Conservation (phyloP, 2,113 vertebrate genomes). For the Xiphophorus hellerii region DNA sequence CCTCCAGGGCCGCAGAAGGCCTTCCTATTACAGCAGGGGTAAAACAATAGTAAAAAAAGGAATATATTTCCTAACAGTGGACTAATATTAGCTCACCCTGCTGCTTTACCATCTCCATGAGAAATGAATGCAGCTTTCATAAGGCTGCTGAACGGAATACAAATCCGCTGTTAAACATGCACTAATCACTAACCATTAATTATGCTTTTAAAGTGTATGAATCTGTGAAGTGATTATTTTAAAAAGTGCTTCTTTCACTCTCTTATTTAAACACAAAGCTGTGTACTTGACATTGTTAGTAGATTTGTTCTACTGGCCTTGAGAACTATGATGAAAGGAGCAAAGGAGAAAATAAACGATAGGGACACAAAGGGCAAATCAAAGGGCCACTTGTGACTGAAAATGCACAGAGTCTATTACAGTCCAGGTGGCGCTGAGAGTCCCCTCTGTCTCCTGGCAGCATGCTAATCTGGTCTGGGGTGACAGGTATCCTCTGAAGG, state of each 20-base stretch:
- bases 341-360: constrained; percentile 46
- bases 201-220: background rate
- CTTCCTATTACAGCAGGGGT: constrained; percentile 21
- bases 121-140: background rate
- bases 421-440: constrained; percentile 60
- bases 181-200: background rate
- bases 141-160: background rate
- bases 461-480: constrained; percentile 54
- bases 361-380: constrained; percentile 20
- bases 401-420: constrained; percentile 52
- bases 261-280: constrained; percentile 28
- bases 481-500: constrained; percentile 69
- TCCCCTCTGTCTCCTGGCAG: constrained; percentile 40
- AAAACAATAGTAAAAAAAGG: background rate
- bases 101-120: background rate
- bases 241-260: background rate
- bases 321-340: constrained; percentile 38
- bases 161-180: background rate
- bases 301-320: constrained; percentile 25
- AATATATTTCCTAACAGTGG: constrained; percentile 10
- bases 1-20: constrained; percentile 13
- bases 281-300: constrained; percentile 12
- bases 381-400: constrained; percentile 54
- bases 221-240: background rate
- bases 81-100: constrained; percentile 1